phyloP scores from a whole-genome alignment of 2,888 invertebrate species.

The Papilio protenor region DNA sequence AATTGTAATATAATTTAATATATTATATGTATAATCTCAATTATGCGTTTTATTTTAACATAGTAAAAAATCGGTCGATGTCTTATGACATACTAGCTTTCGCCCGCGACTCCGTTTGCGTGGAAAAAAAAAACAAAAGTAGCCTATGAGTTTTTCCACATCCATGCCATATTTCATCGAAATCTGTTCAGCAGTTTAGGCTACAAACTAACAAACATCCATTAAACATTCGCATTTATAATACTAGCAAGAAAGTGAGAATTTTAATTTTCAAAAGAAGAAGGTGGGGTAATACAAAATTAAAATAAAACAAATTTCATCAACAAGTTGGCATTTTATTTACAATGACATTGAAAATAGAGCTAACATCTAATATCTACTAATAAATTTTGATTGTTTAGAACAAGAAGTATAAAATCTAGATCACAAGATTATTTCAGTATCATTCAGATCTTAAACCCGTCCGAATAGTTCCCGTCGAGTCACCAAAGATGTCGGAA shows the following conservation, averaged over 20 bases:
- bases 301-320: slow-evolving; percentile 63
- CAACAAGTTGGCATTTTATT: slow-evolving; percentile 86
- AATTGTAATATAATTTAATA: slow-evolving; percentile 44
- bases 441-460: slow-evolving; percentile 75
- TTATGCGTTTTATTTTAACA: background rate
- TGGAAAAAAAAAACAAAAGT: no score
- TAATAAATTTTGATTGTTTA: slow-evolving; percentile 83
- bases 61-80: no score
- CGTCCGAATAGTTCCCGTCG: slow-evolving; percentile 52
- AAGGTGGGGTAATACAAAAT: background rate
- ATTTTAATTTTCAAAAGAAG: no score
- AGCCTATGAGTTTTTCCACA: no score
- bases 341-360: slow-evolving; percentile 85
- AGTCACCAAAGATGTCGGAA: slow-evolving; percentile 47
- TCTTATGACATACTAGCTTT: no score
- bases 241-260: no score
- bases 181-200: no score
- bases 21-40: slow-evolving; percentile 39
- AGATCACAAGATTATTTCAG: slow-evolving; percentile 82
- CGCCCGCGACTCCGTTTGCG: no score
- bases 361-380: slow-evolving; percentile 83
- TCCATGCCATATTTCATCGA: no score
- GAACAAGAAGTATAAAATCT: slow-evolving; percentile 85
- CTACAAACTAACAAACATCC: no score
- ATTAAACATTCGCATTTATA: no score